These are phyloP conservation scores for Glossophaga mutica DNA, from an alignment of 2,797 vertebrate species.

Conservation along the genomic window DNA sequence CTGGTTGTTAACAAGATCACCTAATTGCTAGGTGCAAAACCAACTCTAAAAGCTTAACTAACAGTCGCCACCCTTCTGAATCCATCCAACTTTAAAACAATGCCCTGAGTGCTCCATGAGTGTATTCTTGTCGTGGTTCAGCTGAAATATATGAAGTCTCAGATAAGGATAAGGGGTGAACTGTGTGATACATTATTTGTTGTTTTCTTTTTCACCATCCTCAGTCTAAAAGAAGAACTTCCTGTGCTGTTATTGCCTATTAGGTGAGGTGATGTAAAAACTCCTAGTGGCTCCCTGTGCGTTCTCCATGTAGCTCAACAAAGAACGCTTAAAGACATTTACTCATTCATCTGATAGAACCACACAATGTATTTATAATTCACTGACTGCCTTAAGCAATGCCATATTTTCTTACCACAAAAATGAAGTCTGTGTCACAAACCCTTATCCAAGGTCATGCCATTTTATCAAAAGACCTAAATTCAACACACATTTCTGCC, in stretches of 20 bases:
- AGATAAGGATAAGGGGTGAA: background rate
- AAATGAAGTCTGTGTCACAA: background rate
- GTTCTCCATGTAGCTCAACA: background rate
- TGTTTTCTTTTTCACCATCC: background rate
- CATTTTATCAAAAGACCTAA: constrained; percentile 25
- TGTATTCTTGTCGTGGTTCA: background rate
- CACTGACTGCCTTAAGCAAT: background rate
- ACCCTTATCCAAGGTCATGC: background rate
- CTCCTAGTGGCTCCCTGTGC: background rate
- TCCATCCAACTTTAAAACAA: background rate
- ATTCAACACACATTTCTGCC: background rate
- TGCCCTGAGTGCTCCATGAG: rapidly evolving
- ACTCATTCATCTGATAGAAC: background rate
- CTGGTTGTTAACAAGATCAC: background rate
- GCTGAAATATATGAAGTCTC: background rate
- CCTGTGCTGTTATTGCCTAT: background rate
- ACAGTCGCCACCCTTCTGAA: background rate
- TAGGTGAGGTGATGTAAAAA: background rate
- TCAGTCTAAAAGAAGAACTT: background rate
- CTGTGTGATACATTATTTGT: rapidly evolving
- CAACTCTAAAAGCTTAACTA: background rate
- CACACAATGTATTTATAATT: background rate
- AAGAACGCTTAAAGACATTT: background rate
- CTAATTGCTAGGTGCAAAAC: background rate
- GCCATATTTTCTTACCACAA: background rate